A percentile compares a stretch with the other conserved stretches of the same genome.
Evolutionary conservation across 2,113 vertebrate genomes (phyloP).

Genomic region (Psettodes erumei): DNA sequence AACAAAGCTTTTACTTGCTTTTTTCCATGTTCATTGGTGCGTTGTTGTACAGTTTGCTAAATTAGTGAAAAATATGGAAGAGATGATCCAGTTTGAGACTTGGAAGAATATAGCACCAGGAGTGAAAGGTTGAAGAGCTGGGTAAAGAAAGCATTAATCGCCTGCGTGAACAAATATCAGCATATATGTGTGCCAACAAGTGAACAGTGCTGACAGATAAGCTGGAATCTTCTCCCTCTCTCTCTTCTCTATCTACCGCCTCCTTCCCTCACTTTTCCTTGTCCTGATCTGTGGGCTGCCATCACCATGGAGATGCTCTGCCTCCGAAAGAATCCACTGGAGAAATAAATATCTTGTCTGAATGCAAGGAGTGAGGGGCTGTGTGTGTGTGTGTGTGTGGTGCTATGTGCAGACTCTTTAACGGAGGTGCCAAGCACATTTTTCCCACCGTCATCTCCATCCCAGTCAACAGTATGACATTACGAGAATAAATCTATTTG

Average conservation of each 20-base stretch:
- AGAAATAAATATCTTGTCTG: slow-evolving; percentile 76
- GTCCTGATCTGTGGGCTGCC: slow-evolving; percentile 78
- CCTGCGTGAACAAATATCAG: slow-evolving; percentile 51
- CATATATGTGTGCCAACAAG: slow-evolving; percentile 75
- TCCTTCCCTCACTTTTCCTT: slow-evolving; percentile 62
- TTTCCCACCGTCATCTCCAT: slow-evolving; percentile 40
- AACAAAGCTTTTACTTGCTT: no score
- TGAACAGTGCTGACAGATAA: slow-evolving; percentile 68
- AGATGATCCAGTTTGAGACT: slow-evolving; percentile 31
- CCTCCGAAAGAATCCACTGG: slow-evolving; percentile 75
- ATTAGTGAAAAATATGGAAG: not conserved
- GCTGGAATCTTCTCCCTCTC: slow-evolving; percentile 58
- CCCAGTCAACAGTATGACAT: slow-evolving; percentile 50
- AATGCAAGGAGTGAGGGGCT: slow-evolving; percentile 48
- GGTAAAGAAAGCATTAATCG: slow-evolving; percentile 24
- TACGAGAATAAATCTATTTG: slow-evolving; percentile 62
- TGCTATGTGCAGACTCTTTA: slow-evolving; percentile 22
- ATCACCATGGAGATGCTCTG: slow-evolving; percentile 84
- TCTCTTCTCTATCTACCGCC: slow-evolving; percentile 38
- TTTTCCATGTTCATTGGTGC: not conserved
- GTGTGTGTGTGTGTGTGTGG: slow-evolving; percentile 27
- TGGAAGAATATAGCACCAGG: not conserved
- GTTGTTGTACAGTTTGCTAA: not conserved
- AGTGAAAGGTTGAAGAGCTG: slow-evolving; percentile 26
- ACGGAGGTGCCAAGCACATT: slow-evolving; percentile 26